phyloP scores from a whole-genome alignment of 2,113 vertebrate genomes.

The Cervus canadensis region DNA sequence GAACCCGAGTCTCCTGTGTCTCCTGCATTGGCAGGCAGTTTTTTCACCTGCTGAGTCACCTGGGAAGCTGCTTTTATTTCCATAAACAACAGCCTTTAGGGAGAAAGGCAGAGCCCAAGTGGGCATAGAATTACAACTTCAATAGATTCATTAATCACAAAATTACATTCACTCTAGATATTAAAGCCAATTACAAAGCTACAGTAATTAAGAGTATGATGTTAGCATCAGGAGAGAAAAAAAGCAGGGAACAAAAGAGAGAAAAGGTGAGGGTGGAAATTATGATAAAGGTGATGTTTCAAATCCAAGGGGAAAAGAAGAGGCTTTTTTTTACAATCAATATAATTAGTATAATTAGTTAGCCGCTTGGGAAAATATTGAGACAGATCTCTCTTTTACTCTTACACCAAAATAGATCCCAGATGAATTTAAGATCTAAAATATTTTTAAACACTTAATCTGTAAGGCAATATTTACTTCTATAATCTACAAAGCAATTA shows the following conservation, averaged over 20 bases:
- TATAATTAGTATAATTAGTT: slow-evolving; percentile 1
- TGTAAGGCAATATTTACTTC: not conserved
- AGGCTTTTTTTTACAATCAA: not conserved
- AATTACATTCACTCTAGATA: not conserved
- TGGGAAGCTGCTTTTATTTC: not conserved
- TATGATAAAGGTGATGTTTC: not conserved
- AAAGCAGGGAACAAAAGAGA: not conserved
- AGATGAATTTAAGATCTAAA: not conserved
- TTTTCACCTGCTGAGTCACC: not conserved
- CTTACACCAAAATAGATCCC: not conserved
- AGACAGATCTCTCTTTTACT: not conserved
- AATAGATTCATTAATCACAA: not conserved
- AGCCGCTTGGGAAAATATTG: not conserved
- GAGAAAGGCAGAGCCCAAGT: not conserved
- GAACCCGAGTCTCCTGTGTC: not conserved
- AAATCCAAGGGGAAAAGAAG: not conserved
- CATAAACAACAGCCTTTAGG: not conserved
- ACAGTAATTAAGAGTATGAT: not conserved
- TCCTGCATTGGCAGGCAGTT: not conserved
- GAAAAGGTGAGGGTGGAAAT: not conserved
- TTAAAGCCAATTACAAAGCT: not conserved
- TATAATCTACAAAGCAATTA: not conserved
- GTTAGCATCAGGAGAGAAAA: not conserved
- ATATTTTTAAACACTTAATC: not conserved
- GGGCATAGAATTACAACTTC: not conserved